A percentile compares a stretch with the other conserved stretches of the same genome.
Conservation (phyloP, 2,888 invertebrate species). For the Agrypnus murinus region DNA sequence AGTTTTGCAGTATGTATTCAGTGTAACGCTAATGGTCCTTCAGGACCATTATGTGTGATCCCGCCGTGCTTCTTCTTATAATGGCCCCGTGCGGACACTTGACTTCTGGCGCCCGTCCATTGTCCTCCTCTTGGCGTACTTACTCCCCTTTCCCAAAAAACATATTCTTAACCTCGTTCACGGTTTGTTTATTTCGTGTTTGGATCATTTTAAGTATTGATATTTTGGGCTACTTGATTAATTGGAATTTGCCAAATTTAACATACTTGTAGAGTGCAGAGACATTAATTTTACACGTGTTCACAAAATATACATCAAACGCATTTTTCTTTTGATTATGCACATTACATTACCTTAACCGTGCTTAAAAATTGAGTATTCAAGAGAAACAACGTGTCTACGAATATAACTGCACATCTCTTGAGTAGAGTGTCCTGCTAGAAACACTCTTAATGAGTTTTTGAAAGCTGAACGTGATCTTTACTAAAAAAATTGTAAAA, state of each 20-base stretch:
- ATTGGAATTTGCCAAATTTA: too few species aligned
- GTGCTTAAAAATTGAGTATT: slow-evolving; percentile 10
- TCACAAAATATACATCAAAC: too few species aligned
- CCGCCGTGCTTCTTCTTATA: slow-evolving; percentile 59
- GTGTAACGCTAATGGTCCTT: slow-evolving; percentile 57
- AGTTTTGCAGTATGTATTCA: slow-evolving; percentile 52
- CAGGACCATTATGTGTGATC: slow-evolving; percentile 58
- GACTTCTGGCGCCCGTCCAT: slow-evolving; percentile 56
- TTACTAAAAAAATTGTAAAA: slow-evolving; percentile 5
- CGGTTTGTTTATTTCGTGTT: slow-evolving; percentile 37
- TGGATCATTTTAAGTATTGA: neutral
- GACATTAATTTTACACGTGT: too few species aligned
- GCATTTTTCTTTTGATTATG: too few species aligned
- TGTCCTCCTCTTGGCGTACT: slow-evolving; percentile 50
- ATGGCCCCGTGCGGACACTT: slow-evolving; percentile 61
- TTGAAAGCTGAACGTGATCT: slow-evolving; percentile 26
- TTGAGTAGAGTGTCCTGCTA: slow-evolving; percentile 2
- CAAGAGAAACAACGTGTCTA: slow-evolving; percentile 21
- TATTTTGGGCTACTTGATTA: too few species aligned
- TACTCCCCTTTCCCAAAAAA: slow-evolving; percentile 38
- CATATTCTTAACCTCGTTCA: slow-evolving; percentile 44
- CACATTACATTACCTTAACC: too few species aligned
- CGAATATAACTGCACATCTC: slow-evolving; percentile 26
- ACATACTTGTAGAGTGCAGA: too few species aligned
- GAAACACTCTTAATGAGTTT: slow-evolving; percentile 24